These are phyloP conservation scores for Argyrosomus regius DNA, from an alignment of 2,797 vertebrate genomes.

Conservation along the genomic window DNA sequence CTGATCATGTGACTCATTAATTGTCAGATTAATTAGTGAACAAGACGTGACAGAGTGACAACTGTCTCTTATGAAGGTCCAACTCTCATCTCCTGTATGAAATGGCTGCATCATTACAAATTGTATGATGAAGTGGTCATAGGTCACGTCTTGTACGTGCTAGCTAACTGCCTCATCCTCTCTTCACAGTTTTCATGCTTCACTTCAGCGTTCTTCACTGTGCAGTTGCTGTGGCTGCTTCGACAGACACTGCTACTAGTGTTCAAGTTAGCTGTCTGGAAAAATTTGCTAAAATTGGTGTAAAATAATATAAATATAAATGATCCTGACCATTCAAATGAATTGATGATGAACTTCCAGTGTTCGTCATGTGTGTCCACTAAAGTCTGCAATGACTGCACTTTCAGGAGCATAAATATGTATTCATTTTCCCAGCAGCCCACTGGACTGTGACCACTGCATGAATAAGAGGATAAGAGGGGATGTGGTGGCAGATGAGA, in stretches of 20 bases:
- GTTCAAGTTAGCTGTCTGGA: background rate
- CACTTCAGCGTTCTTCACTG: background rate
- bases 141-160: background rate
- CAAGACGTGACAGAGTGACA: background rate
- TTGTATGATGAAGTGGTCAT: background rate
- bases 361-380: slow-evolving; percentile 27
- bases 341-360: background rate
- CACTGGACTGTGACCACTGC: slow-evolving; percentile 62
- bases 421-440: slow-evolving; percentile 62
- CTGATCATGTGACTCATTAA: too few relatives aligned
- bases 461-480: slow-evolving; percentile 67
- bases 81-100: background rate
- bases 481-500: slow-evolving; percentile 62
- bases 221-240: background rate
- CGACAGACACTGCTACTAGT: background rate
- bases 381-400: slow-evolving; percentile 66
- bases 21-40: too few relatives aligned
- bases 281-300: background rate
- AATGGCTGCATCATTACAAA: background rate
- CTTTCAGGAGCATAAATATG: slow-evolving; percentile 68
- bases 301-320: background rate
- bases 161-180: background rate
- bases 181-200: background rate
- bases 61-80: background rate
- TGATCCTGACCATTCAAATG: background rate